Base-by-base conservation (phyloP, 2,888 invertebrate genomes). In the Papilio elwesi region DNA sequence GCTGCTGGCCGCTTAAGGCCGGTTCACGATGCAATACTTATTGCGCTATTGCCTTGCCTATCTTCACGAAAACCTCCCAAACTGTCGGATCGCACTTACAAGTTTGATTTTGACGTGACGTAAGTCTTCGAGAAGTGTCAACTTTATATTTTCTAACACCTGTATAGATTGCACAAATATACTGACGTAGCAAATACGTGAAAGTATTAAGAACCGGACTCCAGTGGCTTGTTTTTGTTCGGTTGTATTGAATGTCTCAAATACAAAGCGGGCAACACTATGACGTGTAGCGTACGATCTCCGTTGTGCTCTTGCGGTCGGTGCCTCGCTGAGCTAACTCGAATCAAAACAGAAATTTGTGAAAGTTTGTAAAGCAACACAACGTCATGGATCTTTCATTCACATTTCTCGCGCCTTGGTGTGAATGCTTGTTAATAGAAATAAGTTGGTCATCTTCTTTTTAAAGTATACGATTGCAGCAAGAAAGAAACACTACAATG, bases 1-100 rank as follows among this genome's bases (percentile, higher is more conserved):
- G 92, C 92, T 92, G 88, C 85, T 91, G 91, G 91, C 92, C 91
- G 93, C 88, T 92, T 87, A 85, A 83, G 88, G 90, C 92, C 93
- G 92, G 93, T 93, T 92, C 90, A 82, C 81, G 83, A 85, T 85
- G 87, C 88, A 26, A n/a, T n/a, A 86, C 87, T 84, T 85, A 87
- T 90, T 87, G 87, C 90, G 87, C 87, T 84, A 87, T 83, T 81
- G 87, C 88, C 88, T 83, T 88, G 85, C 90, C 86, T 89, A 87
- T 88, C 87, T 86, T 87, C 86, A 84, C 84, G 83, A 85, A 87
- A 83, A 81, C 86, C 89, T 86, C 87, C 84, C 85, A 84, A 82
- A 82, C 81, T 79, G 78, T 77, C 81, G 79, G 78, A 81, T 83
- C 80, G 15, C 26, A 78, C 76, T 82, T 82, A 82, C 78, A 83